Percentiles rank a stretch among this genome's conserved stretches.
Conservation (phyloP, 2,888 invertebrate species). For the Octonoba sinensis region DNA sequence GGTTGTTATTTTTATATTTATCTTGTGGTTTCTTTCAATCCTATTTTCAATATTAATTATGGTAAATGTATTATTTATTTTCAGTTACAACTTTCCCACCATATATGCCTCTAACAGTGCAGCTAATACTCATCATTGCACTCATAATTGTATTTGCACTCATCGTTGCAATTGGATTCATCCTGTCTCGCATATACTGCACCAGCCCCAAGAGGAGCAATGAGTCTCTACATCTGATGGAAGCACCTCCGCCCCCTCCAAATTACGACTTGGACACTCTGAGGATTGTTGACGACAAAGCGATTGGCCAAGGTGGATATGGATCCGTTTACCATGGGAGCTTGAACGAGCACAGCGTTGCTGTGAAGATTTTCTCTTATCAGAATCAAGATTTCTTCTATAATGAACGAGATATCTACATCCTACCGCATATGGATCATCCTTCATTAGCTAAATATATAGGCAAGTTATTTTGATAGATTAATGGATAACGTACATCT, state of each 20-base stretch:
- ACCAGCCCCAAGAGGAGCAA: conserved; percentile 37
- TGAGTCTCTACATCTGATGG: conserved; percentile 55
- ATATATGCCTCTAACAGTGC: conserved; percentile 11
- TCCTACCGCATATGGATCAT: conserved; percentile 84
- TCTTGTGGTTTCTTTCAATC: too few relatives aligned
- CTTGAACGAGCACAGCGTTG: conserved; percentile 82
- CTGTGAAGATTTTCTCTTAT: conserved; percentile 87
- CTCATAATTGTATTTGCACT: conserved; percentile 5
- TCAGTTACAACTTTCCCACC: background rate
- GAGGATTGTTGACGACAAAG: conserved; percentile 79
- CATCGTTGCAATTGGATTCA: conserved; percentile 14
- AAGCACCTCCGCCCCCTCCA: conserved; percentile 74
- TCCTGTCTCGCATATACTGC: conserved; percentile 16
- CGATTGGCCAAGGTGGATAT: conserved; percentile 81
- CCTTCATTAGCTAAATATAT: conserved; percentile 84
- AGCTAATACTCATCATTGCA: conserved; percentile 10
- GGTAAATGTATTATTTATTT: background rate
- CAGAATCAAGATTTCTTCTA: conserved; percentile 85
- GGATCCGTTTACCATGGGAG: conserved; percentile 89
- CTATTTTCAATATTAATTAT: too few relatives aligned
- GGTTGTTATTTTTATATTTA: too few relatives aligned
- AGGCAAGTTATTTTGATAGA: conserved; percentile 74
- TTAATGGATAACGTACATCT: background rate
- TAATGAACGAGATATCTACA: conserved; percentile 89
- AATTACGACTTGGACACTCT: conserved; percentile 81